phyloP scores from a whole-genome alignment of 2,113 vertebrate species.

The Gopherus flavomarginatus region DNA sequence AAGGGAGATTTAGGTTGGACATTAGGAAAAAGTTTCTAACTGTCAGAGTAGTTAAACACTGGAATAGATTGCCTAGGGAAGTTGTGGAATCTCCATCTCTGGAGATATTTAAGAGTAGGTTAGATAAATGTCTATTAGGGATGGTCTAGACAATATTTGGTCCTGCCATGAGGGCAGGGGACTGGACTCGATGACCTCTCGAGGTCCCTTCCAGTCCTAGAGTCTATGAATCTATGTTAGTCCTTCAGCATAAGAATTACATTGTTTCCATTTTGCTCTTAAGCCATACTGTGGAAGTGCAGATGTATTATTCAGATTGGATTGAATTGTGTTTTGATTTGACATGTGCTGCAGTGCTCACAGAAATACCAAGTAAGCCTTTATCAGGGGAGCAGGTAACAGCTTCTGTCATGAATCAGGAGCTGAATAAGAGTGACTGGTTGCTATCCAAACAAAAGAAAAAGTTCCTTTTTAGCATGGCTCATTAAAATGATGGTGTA shows the following conservation, averaged over 20 bases:
- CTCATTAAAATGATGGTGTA: background rate
- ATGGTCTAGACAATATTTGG: too few species aligned
- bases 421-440: background rate
- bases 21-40: too few species aligned
- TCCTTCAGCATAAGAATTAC: background rate
- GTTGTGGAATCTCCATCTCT: too few species aligned
- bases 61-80: too few species aligned
- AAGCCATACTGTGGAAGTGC: background rate
- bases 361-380: background rate
- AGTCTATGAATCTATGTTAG: too few species aligned
- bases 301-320: conserved; percentile 14
- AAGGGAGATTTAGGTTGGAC: too few species aligned
- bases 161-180: too few species aligned
- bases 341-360: background rate
- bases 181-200: too few species aligned
- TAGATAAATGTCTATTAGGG: too few species aligned
- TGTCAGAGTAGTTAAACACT: too few species aligned
- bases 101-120: too few species aligned
- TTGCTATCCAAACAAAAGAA: background rate
- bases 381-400: background rate
- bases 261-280: conserved; percentile 1
- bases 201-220: too few species aligned
- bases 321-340: conserved; percentile 17
- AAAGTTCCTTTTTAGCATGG: background rate
- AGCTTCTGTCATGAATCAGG: conserved; percentile 6